phyloP scores from a whole-genome alignment of 2,888 invertebrate species.

The Caenorhabditis becei region DNA sequence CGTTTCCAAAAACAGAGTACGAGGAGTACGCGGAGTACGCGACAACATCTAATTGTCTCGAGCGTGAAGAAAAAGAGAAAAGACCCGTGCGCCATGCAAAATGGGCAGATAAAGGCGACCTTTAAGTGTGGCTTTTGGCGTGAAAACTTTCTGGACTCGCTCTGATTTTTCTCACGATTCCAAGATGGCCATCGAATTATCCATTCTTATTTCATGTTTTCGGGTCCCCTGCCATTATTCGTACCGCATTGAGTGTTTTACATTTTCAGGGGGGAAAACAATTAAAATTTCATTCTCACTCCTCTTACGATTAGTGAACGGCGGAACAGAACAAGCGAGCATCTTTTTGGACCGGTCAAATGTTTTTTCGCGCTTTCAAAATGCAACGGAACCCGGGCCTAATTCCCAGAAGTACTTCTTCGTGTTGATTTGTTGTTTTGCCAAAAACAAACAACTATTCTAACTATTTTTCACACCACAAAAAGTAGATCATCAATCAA shows the following conservation, averaged over 20 bases:
- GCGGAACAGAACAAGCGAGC: neutral
- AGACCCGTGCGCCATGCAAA: neutral
- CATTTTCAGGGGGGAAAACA: constrained; percentile 25
- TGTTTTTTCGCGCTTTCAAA: constrained; percentile 36
- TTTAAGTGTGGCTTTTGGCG: constrained; percentile 13
- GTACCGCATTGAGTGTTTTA: constrained; percentile 15
- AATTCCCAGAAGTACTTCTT: constrained; percentile 62
- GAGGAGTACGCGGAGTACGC: no score
- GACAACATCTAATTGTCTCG: constrained; percentile 49
- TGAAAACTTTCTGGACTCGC: constrained; percentile 17
- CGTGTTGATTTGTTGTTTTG: constrained; percentile 58
- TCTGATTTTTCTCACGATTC: constrained; percentile 56
- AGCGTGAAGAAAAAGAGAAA: constrained; percentile 29
- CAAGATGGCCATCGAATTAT: constrained; percentile 37
- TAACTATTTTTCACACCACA: constrained; percentile 45
- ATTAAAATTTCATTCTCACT: constrained; percentile 41
- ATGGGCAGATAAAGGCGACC: constrained; percentile 10
- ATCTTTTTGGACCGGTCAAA: constrained; percentile 33
- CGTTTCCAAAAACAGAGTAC: constrained; percentile 47
- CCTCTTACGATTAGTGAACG: constrained; percentile 23
- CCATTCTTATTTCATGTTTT: constrained; percentile 38
- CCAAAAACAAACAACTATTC: constrained; percentile 17
- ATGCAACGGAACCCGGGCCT: constrained; percentile 22
- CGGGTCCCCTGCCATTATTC: neutral
- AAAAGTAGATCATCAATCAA: constrained; percentile 56